Base-by-base conservation (phyloP, 2,797 vertebrate genomes). In the Neostethus bicornis region DNA sequence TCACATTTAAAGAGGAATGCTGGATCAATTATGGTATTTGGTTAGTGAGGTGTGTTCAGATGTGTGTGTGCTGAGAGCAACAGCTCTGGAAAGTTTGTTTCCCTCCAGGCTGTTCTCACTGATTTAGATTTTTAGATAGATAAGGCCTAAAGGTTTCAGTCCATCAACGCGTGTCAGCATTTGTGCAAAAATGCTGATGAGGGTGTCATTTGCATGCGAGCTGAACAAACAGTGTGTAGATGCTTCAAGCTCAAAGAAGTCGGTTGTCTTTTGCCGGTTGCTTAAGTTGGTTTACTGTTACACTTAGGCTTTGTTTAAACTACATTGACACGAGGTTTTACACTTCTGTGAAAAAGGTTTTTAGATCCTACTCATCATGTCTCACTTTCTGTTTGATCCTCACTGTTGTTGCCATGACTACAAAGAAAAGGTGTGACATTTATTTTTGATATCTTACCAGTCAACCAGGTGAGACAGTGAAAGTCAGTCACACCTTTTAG, bases 341-440 rank as follows among this genome's bases (percentile, higher is more conserved):
- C 59, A n/a, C 68, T 58, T 48, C 29, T 72, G 53, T 38, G 23
- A 24, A 46, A 59, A 66, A 66, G 61, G 44, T 60, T 52, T 51
- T 28, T 31, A 47, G 46, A 71, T 69, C 53, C 28, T 17, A 51
- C 38, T 72, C 50, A 43, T 44, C 32, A n/a, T 72, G 47, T 23
- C 46, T 70, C 72, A 45, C 54, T 56, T 44, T 56, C 32, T 37
- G 37, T 54, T 66, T 59, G 45, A 66, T 67, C 47, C 48, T 25
- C 10, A 24, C 19, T 29, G 26, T 34, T 31, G 86, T 85, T 85
- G 65, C 79, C 54, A 80, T 66, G 50, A 63, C 74, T 65, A 80
- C 75, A 82, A n/a, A 81, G 87, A 77, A 85, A 75, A 76, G 66
- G 73, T 55, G 38, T 38, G 31, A 32, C 67, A 59, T 74, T 77